Evolutionary conservation across 2,797 vertebrate genomes (phyloP), one percentile per base, ranked within the genome.

Genomic region (Tokudaia tokunoshimensis): DNA sequence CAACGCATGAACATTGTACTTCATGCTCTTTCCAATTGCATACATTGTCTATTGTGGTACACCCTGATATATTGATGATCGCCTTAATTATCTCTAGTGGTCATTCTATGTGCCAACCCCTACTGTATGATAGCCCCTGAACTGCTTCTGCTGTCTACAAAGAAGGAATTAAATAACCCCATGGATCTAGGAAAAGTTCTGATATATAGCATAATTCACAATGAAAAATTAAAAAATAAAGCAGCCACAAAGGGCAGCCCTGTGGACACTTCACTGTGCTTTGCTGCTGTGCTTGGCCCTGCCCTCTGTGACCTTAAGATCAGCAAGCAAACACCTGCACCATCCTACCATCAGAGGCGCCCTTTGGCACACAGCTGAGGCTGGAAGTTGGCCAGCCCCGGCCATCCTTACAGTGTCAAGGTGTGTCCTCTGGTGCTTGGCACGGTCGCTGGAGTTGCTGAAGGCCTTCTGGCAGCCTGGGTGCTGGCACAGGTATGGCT

Each of bases 371-470:
- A 1, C 22, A 92, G 57, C 26, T 44, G n/a, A 88, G 86, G 80
- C 84, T 61, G 3, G 0, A 52, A 93, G 72, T 1, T 81, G 2
- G 74, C 89, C 96, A 93, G 85, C 29, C 91, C 19, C 84, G 78
- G 78, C 81, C 87, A 89, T 98, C 79, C 99, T 99, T 99, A 99
- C 99, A 81, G 99, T 99, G 98, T 99, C 99, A 98, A 99, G 98
- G 98, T 99, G 99, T 12, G 99, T 99, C 92, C 99, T 99, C 98
- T 99, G 99, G 98, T 99, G 99, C 97, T 99, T 99, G 96, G 99
- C 99, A 0, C 99, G 99, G 98, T 99, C 99, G 0, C 99, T 99
- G 94, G 99, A 99, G 99, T 99, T 99, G 98, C 99, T 99, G 99
- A 99, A 99, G 0, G 99, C 99, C 98, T 99, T 99, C 98, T 99